A percentile compares a stretch with the other conserved stretches of the same genome.
Conservation (phyloP, 2,888 invertebrate genomes). For the Brachypterus glaber region DNA sequence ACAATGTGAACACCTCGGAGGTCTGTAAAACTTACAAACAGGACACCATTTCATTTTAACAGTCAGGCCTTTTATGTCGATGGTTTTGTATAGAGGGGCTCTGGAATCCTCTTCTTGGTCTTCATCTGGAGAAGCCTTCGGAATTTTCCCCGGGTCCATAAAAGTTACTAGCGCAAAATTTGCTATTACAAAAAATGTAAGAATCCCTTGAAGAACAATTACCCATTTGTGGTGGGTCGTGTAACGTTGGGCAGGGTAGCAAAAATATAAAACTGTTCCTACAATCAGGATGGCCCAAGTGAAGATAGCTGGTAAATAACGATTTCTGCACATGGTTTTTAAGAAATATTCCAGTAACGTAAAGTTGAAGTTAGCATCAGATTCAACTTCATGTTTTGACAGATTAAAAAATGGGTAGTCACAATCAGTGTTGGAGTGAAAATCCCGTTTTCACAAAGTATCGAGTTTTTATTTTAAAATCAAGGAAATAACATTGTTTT, state of each 20-base stretch:
- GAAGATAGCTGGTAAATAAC: constrained; percentile 96
- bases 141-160: constrained; percentile 98
- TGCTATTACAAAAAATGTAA: constrained; percentile 94
- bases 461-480: no score
- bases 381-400: no score
- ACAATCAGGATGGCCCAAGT: constrained; percentile 94
- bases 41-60: constrained; percentile 99
- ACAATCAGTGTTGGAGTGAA: no score
- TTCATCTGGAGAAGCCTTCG: constrained; percentile 96
- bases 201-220: constrained; percentile 84
- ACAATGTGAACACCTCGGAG: constrained; percentile 98
- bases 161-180: constrained; percentile 98
- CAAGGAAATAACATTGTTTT: no score
- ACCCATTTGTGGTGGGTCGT: constrained; percentile 78
- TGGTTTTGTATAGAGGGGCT: constrained; percentile 92
- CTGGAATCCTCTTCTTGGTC: constrained; percentile 95
- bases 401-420: no score
- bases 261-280: constrained; percentile 91
- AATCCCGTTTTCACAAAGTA: no score
- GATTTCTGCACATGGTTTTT: no score
- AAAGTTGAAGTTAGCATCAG: no score
- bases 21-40: constrained; percentile 98
- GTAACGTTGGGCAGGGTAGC: constrained; percentile 88
- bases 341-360: no score
- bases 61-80: constrained; percentile 96